Percentiles rank a stretch among this genome's conserved stretches.
These are phyloP conservation scores for Botia kubotai DNA, from an alignment of 2,797 vertebrate genomes.

Conservation along the genomic window DNA sequence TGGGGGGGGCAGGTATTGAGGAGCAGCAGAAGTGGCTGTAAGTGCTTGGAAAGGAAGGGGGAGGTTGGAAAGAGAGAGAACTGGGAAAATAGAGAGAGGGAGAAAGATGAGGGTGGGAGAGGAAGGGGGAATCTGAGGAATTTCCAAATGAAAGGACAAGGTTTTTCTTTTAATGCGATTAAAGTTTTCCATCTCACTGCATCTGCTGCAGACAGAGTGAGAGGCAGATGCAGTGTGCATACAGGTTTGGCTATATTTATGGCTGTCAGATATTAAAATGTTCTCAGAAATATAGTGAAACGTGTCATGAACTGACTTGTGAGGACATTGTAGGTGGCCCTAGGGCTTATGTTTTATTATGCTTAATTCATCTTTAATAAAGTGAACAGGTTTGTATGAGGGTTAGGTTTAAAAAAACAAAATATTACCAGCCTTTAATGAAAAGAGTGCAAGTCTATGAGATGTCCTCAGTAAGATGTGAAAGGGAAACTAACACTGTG, in stretches of 20 bases:
- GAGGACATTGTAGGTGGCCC: no score
- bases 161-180: constrained; percentile 86
- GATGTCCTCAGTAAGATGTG: no score
- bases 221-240: constrained; percentile 33
- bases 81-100: constrained; percentile 29
- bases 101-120: constrained; percentile 32
- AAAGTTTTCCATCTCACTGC: constrained; percentile 85
- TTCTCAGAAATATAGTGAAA: not conserved
- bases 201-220: constrained; percentile 72
- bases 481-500: not conserved
- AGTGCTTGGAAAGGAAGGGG: constrained; percentile 61
- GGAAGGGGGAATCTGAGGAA: constrained; percentile 73
- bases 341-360: no score
- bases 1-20: constrained; percentile 32
- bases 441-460: no score
- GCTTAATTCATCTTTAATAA: no score
- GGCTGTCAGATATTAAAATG: not conserved
- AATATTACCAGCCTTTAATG: no score
- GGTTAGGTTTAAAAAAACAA: no score
- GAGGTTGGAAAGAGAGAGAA: constrained; percentile 32
- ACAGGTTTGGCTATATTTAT: not conserved
- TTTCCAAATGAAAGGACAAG: constrained; percentile 85
- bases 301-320: not conserved
- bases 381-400: no score
- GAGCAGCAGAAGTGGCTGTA: constrained; percentile 71